Evolutionary conservation across 2,888 invertebrate genomes (phyloP), one percentile per base, ranked within the genome.

Genomic region (Drepana falcataria): DNA sequence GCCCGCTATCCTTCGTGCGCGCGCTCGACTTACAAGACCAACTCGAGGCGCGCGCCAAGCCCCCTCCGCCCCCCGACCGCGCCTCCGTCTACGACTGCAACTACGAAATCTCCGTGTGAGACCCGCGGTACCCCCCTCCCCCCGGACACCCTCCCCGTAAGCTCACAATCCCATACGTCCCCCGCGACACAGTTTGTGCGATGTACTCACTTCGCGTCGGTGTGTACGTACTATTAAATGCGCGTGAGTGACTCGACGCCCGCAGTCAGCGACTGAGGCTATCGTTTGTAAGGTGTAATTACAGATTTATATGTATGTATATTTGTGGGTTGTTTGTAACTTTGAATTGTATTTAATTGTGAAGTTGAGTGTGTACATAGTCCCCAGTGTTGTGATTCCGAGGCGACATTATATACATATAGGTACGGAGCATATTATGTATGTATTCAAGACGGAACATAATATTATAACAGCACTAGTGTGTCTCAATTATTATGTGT

Each of bases 31-130:
- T 97, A 93, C 95, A 96, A 66, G 96, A 97, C 85, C 95, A 95
- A 56, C 94, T 97, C 79, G 97, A 98, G 79, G 94, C 97, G 92
- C 93, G 94, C 78, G 86, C 92, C 70, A 73, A 86, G 75, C 75
- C 87, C 71, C 65, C 86, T 77, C 79, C 81, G 55, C 86, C 95
- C 21, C 95, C 96, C 52, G 96, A 97, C 85, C 95, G 97, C 73
- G 95, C 96, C 73, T 96, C 96, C 86, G 96, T 97, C 66, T 97
- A 97, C 88, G 97, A 97, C 87, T 96, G 96, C 95, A 97, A 97
- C 92, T 97, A 97, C 88, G 97, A 97, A 90, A 97, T 97, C 92
- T 97, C 97, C 69, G 97, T 97, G 93, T 97, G 96, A 96, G 64
- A 49, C 57, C 51, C 47, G 51, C 37, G 58, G 52, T 52, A 51